Base-by-base conservation (phyloP, 2,888 invertebrate genomes). In the Uropetala carovei region DNA sequence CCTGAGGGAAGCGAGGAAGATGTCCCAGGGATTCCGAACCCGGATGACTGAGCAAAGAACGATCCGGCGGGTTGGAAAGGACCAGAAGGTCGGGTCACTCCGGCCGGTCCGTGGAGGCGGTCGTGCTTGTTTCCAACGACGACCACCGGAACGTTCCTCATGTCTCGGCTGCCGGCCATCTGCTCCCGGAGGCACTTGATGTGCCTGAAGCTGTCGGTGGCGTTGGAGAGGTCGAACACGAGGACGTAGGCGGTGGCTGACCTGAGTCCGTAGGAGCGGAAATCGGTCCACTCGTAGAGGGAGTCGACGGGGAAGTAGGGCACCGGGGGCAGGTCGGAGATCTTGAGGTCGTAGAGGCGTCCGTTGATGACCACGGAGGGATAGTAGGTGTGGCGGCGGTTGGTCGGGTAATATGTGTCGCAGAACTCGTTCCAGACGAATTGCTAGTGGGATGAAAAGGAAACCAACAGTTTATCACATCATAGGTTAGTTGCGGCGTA, bases 61-160 rank as follows among this genome's bases (percentile, higher is more conserved):
- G 43, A 43, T 43, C 43, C 43, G 43, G 43, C 43, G 13, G 83
- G 83, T 16, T 30, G 43, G 18, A 14, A 83, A 0, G 43, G 83
- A 16, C 43, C 18, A n/a, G 89, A 60, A 7, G 86, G 27, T 27
- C 86, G 86, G 30, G n/a, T 27, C 11, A 60, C 89, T n/a, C 89
- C 89, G 30, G 64, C 9, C 18, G 89, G 89, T 2, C 89, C 89
- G 64, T 68, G 89, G 16, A 89, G 64, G 18, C 89, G 95, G 95
- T 98, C 99, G 95, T 98, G 98, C 95, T 99, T 99, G 95, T 99
- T 99, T 92, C 98, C 99, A 85, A 99, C 98, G 68, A 99, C 98
- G 93, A 99, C 96, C 85, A 99, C 96, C 9, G 98, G 98, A 1
- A 98, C 97, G 94, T 97, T 97, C 94, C 98, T 97, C 97, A 98